Conservation (phyloP, 1,140 invertebrate genomes). For the Bombus turneri region DNA sequence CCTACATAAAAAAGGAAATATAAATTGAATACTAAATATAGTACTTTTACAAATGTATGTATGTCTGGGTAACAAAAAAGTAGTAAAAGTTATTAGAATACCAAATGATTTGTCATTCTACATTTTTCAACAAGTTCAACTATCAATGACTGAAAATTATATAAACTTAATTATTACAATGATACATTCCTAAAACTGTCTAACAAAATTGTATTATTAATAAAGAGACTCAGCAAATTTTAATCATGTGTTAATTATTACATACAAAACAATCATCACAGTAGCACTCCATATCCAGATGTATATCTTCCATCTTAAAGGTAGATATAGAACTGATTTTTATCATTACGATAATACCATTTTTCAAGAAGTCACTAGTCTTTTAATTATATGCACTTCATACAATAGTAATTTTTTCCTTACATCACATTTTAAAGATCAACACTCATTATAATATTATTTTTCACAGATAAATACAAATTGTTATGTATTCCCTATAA, state of each 20-base stretch:
- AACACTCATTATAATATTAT: neutral
- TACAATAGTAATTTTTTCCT: constrained; percentile 64
- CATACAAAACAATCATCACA: constrained; percentile 78
- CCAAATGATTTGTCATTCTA: neutral
- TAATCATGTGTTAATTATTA: constrained; percentile 1
- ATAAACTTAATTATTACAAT: neutral
- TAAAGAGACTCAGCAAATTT: too few species aligned
- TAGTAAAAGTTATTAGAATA: neutral
- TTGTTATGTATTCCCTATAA: neutral
- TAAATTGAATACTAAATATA: constrained; percentile 26
- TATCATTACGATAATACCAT: constrained; percentile 84
- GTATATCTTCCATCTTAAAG: constrained; percentile 75
- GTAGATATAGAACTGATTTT: constrained; percentile 56
- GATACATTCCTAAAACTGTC: too few species aligned
- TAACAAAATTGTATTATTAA: too few species aligned
- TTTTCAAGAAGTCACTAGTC: constrained; percentile 90
- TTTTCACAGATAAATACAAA: neutral
- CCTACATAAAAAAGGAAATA: constrained; percentile 51
- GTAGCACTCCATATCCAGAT: constrained; percentile 86
- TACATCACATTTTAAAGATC: neutral
- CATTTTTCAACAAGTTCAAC: constrained; percentile 3
- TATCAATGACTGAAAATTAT: neutral
- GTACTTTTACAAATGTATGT: neutral
- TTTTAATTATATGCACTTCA: constrained; percentile 90
- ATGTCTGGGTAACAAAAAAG: neutral